Evolutionary conservation across 2,113 vertebrate genomes (phyloP).

Genomic region (Laticauda colubrina): DNA sequence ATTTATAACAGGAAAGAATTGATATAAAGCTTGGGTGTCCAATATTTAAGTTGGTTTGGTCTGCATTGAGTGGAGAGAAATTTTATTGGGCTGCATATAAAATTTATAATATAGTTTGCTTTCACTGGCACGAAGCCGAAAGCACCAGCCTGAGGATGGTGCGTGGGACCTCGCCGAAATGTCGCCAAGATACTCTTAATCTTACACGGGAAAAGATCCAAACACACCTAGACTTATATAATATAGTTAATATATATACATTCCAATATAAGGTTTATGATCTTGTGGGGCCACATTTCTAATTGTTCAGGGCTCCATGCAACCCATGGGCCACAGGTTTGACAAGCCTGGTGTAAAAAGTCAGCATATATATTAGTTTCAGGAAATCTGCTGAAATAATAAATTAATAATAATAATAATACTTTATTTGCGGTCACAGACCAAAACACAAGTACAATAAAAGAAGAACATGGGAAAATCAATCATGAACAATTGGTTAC

Average conservation of each 20-base stretch:
- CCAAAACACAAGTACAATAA: no score
- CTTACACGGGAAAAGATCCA: no score
- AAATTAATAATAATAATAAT: no score
- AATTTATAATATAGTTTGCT: background rate
- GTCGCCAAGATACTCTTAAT: no score
- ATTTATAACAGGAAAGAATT: background rate
- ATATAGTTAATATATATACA: background rate
- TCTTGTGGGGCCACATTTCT: background rate
- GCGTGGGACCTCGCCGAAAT: no score
- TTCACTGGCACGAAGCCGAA: no score
- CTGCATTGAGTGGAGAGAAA: background rate
- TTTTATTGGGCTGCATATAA: background rate
- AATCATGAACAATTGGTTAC: no score
- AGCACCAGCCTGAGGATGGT: no score
- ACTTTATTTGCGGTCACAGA: no score
- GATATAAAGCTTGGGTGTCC: background rate
- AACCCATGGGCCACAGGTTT: background rate
- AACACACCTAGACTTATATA: background rate
- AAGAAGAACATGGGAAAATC: no score
- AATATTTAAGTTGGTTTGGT: background rate
- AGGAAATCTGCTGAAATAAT: background rate
- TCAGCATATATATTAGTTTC: background rate
- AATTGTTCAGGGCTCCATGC: background rate
- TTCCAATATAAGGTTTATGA: background rate
- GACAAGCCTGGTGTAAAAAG: background rate